Percentiles rank a stretch among this genome's conserved stretches.
These are phyloP conservation scores for Rhyacichthys aspro DNA, from an alignment of 2,797 vertebrate genomes.

Conservation along the genomic window DNA sequence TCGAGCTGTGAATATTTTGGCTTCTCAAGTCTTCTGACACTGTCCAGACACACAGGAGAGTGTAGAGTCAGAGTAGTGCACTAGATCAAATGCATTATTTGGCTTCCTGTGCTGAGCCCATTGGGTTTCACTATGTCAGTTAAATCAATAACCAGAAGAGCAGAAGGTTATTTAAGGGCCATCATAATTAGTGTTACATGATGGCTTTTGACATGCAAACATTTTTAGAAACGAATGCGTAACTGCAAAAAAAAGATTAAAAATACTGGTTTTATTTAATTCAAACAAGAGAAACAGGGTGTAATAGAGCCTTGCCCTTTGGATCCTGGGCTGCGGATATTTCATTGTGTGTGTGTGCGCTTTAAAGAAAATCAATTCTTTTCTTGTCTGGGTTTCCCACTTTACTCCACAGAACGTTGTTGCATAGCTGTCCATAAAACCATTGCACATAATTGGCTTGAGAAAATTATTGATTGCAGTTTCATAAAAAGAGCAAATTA, in stretches of 20 bases:
- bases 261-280: conserved; percentile 3
- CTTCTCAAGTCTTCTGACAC: no score
- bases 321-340: conserved; percentile 12
- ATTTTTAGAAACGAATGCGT: neutral
- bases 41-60: conserved; percentile 22
- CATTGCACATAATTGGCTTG: conserved; percentile 19
- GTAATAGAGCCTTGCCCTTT: conserved; percentile 22
- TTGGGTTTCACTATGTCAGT: conserved; percentile 42
- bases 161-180: conserved; percentile 41
- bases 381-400: conserved; percentile 23
- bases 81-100: conserved; percentile 35
- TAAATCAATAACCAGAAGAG: conserved; percentile 59
- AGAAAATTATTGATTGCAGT: conserved; percentile 29
- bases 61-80: conserved; percentile 28
- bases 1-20: no score
- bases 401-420: conserved; percentile 16
- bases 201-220: conserved; percentile 22
- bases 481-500: conserved; percentile 14
- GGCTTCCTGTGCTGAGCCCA: conserved; percentile 46
- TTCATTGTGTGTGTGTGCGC: conserved; percentile 8
- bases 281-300: neutral
- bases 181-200: conserved; percentile 26
- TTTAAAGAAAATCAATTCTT: conserved; percentile 40
- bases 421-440: conserved; percentile 26
- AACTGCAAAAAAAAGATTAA: conserved; percentile 25